phyloP scores from a whole-genome alignment of 1,140 invertebrate genomes.

The Adoxophyes honmai region DNA sequence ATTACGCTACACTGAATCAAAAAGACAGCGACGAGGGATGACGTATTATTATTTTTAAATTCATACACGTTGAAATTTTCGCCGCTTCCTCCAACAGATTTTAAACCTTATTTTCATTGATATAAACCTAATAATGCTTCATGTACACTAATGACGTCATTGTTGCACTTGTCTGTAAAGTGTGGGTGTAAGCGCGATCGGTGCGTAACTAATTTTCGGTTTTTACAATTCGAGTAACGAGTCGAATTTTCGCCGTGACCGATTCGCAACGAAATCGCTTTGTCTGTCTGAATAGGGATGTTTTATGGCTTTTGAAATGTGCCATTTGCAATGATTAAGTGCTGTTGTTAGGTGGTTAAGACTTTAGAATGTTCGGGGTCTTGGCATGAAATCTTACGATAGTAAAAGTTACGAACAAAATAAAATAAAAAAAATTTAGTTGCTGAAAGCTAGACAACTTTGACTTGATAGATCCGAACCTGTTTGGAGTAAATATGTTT shows the following conservation, averaged over 20 bases:
- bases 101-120: slow-evolving; percentile 19
- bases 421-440: no score
- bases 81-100: slow-evolving; percentile 5
- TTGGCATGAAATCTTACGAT: no score
- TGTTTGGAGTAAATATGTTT: no score
- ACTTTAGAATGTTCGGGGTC: no score
- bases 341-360: no score
- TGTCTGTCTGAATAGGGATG: slow-evolving; percentile 21
- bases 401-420: no score
- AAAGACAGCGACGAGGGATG: slow-evolving; percentile 66
- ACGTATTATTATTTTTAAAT: slow-evolving; percentile 72
- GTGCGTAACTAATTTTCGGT: slow-evolving; percentile 61
- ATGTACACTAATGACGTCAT: slow-evolving; percentile 50
- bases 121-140: slow-evolving; percentile 21
- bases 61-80: slow-evolving; percentile 53
- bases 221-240: slow-evolving; percentile 62
- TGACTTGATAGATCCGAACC: no score
- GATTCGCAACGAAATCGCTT: slow-evolving; percentile 28
- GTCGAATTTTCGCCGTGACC: slow-evolving; percentile 41
- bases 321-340: slow-evolving; percentile 8
- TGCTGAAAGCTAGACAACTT: no score
- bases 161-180: slow-evolving; percentile 55
- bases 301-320: slow-evolving; percentile 13
- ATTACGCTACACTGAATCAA: slow-evolving; percentile 60
- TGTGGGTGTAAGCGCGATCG: slow-evolving; percentile 44